Evolutionary conservation across 2,888 invertebrate genomes (phyloP).

Genomic region (Sclerodermus sp.): DNA sequence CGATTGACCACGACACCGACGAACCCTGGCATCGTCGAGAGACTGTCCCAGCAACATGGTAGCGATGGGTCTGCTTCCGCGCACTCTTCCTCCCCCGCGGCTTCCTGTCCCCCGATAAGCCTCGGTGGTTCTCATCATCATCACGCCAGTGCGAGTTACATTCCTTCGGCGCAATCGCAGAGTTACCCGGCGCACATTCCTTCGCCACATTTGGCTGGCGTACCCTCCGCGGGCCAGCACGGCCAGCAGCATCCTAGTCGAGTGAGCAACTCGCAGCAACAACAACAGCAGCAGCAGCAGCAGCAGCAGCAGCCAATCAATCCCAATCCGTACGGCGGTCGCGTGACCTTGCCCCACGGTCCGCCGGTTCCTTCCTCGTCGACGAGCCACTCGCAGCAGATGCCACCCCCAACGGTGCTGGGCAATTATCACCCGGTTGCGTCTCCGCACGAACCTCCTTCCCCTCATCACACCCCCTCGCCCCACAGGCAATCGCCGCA

Average conservation of each 20-base stretch:
- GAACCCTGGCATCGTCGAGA: constrained; percentile 1
- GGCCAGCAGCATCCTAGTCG: constrained; percentile 43
- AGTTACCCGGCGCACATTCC: constrained; percentile 47
- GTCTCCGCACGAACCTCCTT: constrained; percentile 26
- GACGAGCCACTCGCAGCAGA: constrained; percentile 30
- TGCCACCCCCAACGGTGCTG: constrained; percentile 35
- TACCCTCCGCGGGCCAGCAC: constrained; percentile 29
- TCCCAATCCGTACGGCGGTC: constrained; percentile 15
- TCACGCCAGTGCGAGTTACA: constrained; percentile 43
- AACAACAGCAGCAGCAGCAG: constrained; percentile 36
- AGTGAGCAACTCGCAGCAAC: constrained; percentile 35
- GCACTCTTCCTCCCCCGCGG: constrained; percentile 1
- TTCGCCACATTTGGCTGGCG: constrained; percentile 38
- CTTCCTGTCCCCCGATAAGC: neutral
- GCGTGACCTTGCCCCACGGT: constrained; percentile 16
- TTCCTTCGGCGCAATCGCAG: constrained; percentile 42
- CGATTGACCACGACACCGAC: too few relatives aligned
- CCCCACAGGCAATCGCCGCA: constrained; percentile 45
- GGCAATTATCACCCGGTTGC: constrained; percentile 27
- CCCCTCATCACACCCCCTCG: constrained; percentile 39
- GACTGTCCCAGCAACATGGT: neutral
- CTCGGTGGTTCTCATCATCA: neutral
- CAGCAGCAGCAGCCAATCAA: constrained; percentile 18
- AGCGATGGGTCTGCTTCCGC: too few relatives aligned
- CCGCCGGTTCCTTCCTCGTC: too few relatives aligned